Base-by-base conservation (phyloP, 2,113 vertebrate genomes). In the Oncorhynchus mykiss region DNA sequence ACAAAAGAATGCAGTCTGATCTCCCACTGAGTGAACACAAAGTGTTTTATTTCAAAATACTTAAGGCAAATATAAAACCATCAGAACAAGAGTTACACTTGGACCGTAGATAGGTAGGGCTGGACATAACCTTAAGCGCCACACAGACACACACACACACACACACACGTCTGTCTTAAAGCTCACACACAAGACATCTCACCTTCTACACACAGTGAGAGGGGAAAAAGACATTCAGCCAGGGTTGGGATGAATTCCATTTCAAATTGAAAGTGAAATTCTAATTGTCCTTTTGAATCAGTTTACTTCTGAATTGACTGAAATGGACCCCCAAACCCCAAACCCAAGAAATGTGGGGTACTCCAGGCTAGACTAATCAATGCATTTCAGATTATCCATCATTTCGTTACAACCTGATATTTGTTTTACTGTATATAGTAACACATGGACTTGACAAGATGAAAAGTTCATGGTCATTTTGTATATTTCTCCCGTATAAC, bases 11-110 rank as follows among this genome's bases (percentile, higher is more conserved):
- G 69, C 7, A 79, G 71, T 45, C 73, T 22, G n/a, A 49, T 25
- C 16, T 75, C 72, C 87, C 80, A 88, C 78, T 81, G 72, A 86
- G 60, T 84, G 86, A 88, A 87, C 91, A 89, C 65, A 88, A 70
- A 82, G 82, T 84, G 70, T 93, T 24, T 93, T 93, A 93, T 91
- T 93, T 86, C 67, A 81, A 89, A 87, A 84, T 90, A 84, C 80
- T 91, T 91, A 93, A 94, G 93, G 92, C 92, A 91, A 91, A 91
- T 89, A 92, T 91, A 90, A 93, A 89, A 90, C 81, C 74, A 93
- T 92, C 89, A 91, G 89, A 82, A 91, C 86, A 91, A 82, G 86
- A 78, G 76, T 34, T 85, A 87, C 83, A 91, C 82, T 84, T 77
- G 83, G 84, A 87, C 77, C 80, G 70, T 84, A 71, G 3, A 83